Conservation (phyloP, 2,113 vertebrate species). For the Lamprologus speciosus region DNA sequence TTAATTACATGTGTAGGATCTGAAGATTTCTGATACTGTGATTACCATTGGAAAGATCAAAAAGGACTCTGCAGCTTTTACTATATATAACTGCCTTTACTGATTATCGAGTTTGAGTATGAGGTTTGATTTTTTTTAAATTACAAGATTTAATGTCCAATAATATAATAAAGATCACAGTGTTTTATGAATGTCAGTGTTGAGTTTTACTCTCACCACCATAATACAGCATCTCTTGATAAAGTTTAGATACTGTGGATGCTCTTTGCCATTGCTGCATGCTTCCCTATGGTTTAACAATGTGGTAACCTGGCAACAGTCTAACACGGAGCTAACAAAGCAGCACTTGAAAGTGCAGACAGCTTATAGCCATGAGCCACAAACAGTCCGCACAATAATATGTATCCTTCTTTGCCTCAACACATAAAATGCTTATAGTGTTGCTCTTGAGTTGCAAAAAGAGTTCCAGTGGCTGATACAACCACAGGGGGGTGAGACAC, state of each 20-base stretch:
- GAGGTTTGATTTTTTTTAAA: not conserved
- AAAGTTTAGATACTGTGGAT: not conserved
- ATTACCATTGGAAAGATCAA: not conserved
- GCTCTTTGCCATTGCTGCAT: not conserved
- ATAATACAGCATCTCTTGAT: not conserved
- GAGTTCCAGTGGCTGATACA: not conserved
- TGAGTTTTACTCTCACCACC: not conserved
- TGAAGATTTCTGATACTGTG: not conserved
- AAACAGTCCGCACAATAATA: not conserved
- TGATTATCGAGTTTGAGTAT: not conserved
- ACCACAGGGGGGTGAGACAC: not conserved
- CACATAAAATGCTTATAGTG: not conserved
- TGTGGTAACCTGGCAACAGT: conserved; percentile 23
- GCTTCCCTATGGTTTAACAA: not conserved
- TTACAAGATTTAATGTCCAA: not conserved
- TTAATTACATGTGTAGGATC: not conserved
- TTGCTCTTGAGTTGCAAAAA: not conserved
- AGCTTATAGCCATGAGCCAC: not conserved
- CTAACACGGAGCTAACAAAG: conserved; percentile 1
- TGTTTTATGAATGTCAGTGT: not conserved
- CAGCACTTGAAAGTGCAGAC: not conserved
- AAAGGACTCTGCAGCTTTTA: not conserved
- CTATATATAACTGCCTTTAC: not conserved
- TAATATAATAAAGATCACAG: not conserved
- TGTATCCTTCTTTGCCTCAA: not conserved